Conservation (phyloP, 2,797 vertebrate species). For the Epinephelus awoara region DNA sequence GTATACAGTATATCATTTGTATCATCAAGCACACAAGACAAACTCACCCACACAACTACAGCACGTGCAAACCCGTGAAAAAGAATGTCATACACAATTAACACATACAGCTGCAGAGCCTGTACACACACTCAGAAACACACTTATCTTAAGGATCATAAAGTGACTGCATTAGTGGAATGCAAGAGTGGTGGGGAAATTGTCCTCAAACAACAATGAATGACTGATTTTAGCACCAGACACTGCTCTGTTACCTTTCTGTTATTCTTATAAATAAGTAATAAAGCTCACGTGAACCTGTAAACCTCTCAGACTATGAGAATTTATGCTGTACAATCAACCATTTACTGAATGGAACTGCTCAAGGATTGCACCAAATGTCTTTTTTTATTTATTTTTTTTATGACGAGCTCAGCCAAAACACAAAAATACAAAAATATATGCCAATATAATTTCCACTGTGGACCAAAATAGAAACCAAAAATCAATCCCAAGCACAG, state of each 20-base stretch:
- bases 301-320: background rate
- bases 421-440: conserved; percentile 38
- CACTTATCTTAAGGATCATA: background rate
- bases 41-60: no score
- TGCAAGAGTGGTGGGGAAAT: background rate
- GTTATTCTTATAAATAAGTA: background rate
- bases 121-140: background rate
- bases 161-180: background rate
- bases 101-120: background rate
- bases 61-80: background rate
- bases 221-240: background rate
- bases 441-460: conserved; percentile 53
- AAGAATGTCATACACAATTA: background rate
- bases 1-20: background rate
- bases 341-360: background rate
- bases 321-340: background rate
- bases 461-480: conserved; percentile 68
- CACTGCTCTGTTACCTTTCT: background rate
- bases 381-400: background rate
- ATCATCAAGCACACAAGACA: conserved; percentile 8
- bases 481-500: conserved; percentile 60
- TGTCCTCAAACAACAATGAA: conserved; percentile 8
- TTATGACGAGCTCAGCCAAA: conserved; percentile 38
- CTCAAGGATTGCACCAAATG: conserved; percentile 3
- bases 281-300: background rate